A percentile compares a stretch with the other conserved stretches of the same genome.
Conservation (phyloP, 2,113 vertebrate genomes). For the Pseudopipra pipra region DNA sequence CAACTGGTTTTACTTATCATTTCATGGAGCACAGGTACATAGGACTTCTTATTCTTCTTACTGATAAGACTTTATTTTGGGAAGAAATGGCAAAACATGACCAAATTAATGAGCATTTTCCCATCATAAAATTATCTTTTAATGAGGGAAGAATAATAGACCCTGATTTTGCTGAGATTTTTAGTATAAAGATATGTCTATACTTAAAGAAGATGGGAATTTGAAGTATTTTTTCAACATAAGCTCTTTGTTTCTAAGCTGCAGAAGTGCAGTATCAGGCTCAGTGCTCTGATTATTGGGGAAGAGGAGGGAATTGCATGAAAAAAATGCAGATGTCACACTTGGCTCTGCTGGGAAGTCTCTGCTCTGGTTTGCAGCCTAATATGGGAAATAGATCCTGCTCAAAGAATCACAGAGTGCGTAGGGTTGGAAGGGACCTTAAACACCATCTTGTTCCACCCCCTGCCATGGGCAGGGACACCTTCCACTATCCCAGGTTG, state of each 20-base stretch:
- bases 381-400: not conserved
- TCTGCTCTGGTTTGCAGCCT: not conserved
- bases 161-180: not conserved
- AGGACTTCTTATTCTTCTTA: not conserved
- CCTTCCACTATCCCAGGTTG: not conserved
- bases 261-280: not conserved
- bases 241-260: not conserved
- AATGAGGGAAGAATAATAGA: not conserved
- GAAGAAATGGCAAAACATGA: not conserved
- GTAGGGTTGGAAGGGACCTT: not conserved
- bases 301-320: not conserved
- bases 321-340: not conserved
- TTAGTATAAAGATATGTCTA: not conserved
- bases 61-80: not conserved
- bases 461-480: not conserved
- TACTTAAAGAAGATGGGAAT: not conserved
- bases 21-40: not conserved
- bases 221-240: not conserved
- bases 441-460: not conserved
- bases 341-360: not conserved
- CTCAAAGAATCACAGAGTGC: not conserved
- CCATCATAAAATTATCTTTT: not conserved
- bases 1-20: not conserved
- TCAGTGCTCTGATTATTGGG: not conserved
- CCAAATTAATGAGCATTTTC: not conserved